Conservation (phyloP, 2,888 invertebrate genomes). For the Drosophila koepferae region DNA sequence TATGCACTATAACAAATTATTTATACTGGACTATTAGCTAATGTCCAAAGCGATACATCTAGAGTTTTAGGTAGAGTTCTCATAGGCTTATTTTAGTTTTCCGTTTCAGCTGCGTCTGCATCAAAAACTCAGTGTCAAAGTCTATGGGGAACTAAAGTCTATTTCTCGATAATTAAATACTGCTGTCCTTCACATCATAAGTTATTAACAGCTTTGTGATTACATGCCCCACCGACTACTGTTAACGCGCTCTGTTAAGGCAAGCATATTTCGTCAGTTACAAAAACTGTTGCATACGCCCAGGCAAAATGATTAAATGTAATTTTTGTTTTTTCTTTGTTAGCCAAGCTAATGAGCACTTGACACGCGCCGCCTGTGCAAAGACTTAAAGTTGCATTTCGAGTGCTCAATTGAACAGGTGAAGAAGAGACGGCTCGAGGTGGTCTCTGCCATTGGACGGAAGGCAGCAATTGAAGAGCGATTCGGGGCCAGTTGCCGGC, state of each 20-base stretch:
- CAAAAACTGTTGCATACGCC: conserved; percentile 18
- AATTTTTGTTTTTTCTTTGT: background rate
- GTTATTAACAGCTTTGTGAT: background rate
- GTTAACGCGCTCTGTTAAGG: background rate
- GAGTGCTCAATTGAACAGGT: conserved; percentile 36
- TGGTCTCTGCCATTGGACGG: background rate
- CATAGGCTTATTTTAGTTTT: too few species aligned
- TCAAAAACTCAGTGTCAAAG: background rate
- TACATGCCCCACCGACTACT: background rate
- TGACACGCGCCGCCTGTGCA: conserved; percentile 19
- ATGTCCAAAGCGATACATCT: too few species aligned
- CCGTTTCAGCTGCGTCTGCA: background rate
- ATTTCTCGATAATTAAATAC: background rate
- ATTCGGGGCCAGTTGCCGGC: conserved; percentile 15
- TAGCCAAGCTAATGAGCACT: conserved; percentile 18
- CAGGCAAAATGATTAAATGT: background rate
- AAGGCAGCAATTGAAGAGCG: conserved; percentile 23
- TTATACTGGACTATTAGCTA: too few species aligned
- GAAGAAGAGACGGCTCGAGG: background rate
- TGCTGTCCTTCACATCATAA: background rate
- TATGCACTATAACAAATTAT: too few species aligned
- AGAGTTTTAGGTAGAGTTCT: too few species aligned
- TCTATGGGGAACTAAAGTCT: background rate
- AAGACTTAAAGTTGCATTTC: conserved; percentile 11
- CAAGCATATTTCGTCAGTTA: background rate